phyloP scores from a whole-genome alignment of 92 coral and sea anemone species.

The Porites evermanni region DNA sequence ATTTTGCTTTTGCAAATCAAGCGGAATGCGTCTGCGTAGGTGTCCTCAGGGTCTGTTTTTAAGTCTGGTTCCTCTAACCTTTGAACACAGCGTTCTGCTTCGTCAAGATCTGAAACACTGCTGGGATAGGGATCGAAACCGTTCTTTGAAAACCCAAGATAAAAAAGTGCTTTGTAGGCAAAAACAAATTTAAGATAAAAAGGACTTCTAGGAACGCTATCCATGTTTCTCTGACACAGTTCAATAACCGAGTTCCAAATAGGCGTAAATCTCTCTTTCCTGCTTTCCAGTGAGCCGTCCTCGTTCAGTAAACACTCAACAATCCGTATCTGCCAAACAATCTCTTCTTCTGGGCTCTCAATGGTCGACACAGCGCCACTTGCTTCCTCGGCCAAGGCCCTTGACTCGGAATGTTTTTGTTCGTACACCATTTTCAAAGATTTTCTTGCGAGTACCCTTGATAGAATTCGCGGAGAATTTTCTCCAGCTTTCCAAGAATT shows the following conservation, averaged over 20 bases:
- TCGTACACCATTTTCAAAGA: constrained; percentile 39
- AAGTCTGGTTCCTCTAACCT: constrained; percentile 53
- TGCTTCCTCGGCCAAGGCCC: constrained; percentile 25
- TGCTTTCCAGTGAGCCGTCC: constrained; percentile 22
- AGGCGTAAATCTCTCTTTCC: constrained; percentile 14
- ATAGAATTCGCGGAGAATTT: constrained; percentile 24
- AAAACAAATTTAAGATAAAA: constrained; percentile 38
- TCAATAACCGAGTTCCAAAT: constrained; percentile 31
- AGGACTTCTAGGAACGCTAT: constrained; percentile 34
- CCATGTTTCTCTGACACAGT: constrained; percentile 22
- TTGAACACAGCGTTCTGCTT: constrained; percentile 13
- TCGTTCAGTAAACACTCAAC: constrained; percentile 40
- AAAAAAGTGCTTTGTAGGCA: constrained; percentile 44
- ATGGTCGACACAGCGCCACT: constrained; percentile 14
- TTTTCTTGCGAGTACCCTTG: constrained; percentile 39
- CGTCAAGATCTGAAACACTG: constrained; percentile 14
- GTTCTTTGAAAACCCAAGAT: constrained; percentile 45
- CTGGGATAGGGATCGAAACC: constrained; percentile 29
- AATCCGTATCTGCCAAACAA: constrained; percentile 29
- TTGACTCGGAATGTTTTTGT: constrained; percentile 7
- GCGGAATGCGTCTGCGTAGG: constrained; percentile 45
- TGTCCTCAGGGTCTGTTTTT: constrained; percentile 9
- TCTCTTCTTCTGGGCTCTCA: constrained; percentile 45
- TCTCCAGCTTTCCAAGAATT: constrained; percentile 41
- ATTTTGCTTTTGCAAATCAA: constrained; percentile 47